phyloP scores from a whole-genome alignment of 2,113 vertebrate species.

The Dipodomys spectabilis region DNA sequence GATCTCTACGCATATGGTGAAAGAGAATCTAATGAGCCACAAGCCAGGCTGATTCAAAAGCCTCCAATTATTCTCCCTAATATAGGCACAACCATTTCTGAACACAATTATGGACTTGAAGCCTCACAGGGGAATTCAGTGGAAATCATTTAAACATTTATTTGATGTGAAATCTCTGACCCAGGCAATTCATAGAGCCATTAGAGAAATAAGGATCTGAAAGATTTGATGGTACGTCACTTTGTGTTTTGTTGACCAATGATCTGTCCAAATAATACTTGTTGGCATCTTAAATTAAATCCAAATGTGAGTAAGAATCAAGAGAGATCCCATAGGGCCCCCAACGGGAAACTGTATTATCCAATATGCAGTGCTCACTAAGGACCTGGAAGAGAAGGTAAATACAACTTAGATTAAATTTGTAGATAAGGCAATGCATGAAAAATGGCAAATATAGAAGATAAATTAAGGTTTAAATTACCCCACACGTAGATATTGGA shows the following conservation, averaged over 20 bases:
- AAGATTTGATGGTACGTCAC: conserved; percentile 35
- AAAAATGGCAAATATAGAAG: conserved; percentile 38
- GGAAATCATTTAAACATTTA: conserved; percentile 77
- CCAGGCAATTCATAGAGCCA: conserved; percentile 74
- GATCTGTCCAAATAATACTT: conserved; percentile 54
- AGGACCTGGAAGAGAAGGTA: conserved; percentile 59
- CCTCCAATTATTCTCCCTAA: conserved; percentile 70
- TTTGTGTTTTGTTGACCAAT: conserved; percentile 73
- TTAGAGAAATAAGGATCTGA: conserved; percentile 53
- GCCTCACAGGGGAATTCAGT: conserved; percentile 67
- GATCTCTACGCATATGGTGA: conserved; percentile 56
- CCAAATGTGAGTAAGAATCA: conserved; percentile 31
- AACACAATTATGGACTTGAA: conserved; percentile 71
- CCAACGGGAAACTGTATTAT: conserved; percentile 61
- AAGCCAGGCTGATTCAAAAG: conserved; percentile 72
- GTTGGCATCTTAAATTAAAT: conserved; percentile 75
- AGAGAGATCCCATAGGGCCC: conserved; percentile 43
- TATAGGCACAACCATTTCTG: conserved; percentile 64
- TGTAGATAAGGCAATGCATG: conserved; percentile 47
- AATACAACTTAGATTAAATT: conserved; percentile 73
- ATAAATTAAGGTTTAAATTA: conserved; percentile 55
- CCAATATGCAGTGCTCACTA: conserved; percentile 60
- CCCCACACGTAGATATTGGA: conserved; percentile 37
- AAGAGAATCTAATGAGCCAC: conserved; percentile 76
- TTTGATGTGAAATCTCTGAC: conserved; percentile 78